Percentiles rank a stretch among this genome's conserved stretches.
Evolutionary conservation across 2,113 vertebrate genomes (phyloP).

Genomic region (Rhabdornis inornatus): DNA sequence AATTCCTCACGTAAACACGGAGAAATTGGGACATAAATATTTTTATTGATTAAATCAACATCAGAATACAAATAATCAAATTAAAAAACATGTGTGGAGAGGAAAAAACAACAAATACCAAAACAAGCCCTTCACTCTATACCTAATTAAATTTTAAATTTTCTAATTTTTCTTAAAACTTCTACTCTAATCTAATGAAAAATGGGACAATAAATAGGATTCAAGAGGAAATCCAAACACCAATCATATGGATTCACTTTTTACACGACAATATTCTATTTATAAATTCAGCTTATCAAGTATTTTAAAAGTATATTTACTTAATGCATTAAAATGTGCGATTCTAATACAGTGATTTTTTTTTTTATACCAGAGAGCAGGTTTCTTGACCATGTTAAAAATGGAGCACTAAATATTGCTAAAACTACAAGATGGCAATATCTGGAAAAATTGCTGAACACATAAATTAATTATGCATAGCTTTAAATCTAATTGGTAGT

Average conservation of each 20-base stretch:
- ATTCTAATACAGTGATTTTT: background rate
- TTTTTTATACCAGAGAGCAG: background rate
- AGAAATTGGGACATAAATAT: background rate
- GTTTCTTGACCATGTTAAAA: background rate
- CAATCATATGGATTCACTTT: background rate
- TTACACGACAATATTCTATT: background rate
- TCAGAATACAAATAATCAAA: background rate
- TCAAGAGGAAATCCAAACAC: background rate
- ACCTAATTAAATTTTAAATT: background rate
- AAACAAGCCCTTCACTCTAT: background rate
- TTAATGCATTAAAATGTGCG: background rate
- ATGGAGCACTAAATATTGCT: background rate
- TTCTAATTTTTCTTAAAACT: background rate
- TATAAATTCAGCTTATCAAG: background rate
- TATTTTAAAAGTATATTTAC: background rate
- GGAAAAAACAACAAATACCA: background rate
- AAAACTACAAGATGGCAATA: background rate
- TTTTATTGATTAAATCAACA: background rate
- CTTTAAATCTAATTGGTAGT: background rate
- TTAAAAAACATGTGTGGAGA: rapidly evolving
- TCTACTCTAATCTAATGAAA: background rate
- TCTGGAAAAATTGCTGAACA: background rate
- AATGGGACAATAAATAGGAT: background rate
- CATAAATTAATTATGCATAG: background rate
- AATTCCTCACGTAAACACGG: background rate